Percentiles rank a stretch among this genome's conserved stretches.
Evolutionary conservation across 2,888 invertebrate species (phyloP).

Genomic region (Lycocerus yunnanus): DNA sequence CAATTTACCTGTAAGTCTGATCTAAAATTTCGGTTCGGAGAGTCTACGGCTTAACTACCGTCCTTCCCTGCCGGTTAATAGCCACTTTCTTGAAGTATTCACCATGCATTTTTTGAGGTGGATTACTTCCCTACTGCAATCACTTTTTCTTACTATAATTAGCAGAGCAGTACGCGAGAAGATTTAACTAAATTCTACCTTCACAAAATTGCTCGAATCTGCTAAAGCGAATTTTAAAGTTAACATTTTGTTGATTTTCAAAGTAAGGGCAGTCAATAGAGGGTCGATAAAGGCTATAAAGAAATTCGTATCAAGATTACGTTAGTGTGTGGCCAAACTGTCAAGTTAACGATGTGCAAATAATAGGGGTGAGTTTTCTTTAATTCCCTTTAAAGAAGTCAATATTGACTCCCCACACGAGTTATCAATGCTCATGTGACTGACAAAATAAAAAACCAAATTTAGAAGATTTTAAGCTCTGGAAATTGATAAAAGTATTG

Average conservation of each 20-base stretch:
- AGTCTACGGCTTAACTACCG: too few relatives aligned
- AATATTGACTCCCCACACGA: neutral
- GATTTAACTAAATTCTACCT: too few relatives aligned
- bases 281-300: neutral
- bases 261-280: neutral
- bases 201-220: neutral
- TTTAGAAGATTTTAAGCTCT: neutral
- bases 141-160: too few relatives aligned
- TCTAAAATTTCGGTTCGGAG: too few relatives aligned
- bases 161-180: too few relatives aligned
- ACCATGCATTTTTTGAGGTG: too few relatives aligned
- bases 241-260: neutral
- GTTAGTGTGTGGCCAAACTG: neutral
- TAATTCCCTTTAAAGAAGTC: neutral
- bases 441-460: neutral
- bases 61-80: too few relatives aligned
- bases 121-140: too few relatives aligned
- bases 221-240: neutral
- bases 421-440: neutral
- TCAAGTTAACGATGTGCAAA: neutral
- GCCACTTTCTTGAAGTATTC: too few relatives aligned
- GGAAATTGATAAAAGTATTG: neutral
- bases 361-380: neutral
- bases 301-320: neutral
- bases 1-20: too few relatives aligned